Evolutionary conservation across 2,797 vertebrate genomes (phyloP).

Genomic region (Pangasius mekongensis): DNA sequence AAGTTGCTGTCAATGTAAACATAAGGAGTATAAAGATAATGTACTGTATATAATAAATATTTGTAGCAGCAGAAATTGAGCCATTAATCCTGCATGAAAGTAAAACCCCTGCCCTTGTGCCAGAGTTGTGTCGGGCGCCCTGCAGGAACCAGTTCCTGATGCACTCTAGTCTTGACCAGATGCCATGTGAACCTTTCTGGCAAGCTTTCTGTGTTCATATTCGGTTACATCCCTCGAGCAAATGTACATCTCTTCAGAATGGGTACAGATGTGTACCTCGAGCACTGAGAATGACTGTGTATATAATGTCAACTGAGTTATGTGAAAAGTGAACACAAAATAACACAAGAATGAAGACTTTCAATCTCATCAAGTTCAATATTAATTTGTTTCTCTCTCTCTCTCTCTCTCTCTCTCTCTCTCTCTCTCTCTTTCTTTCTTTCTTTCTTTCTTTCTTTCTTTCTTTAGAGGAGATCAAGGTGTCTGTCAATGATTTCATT

Average conservation of each 20-base stretch:
- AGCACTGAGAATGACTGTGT: background rate
- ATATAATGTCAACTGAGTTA: background rate
- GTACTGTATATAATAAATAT: too few species aligned
- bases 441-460: constrained; percentile 57
- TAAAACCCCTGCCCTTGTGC: background rate
- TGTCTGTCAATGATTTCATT: constrained; percentile 97
- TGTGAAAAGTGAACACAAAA: background rate
- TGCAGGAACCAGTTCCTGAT: background rate
- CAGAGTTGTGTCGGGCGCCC: background rate
- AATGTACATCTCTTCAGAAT: background rate
- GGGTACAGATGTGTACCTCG: background rate
- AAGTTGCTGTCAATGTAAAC: too few species aligned
- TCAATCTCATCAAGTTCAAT: background rate
- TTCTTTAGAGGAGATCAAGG: constrained; percentile 86
- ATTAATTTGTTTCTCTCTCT: constrained; percentile 52
- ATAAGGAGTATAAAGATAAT: too few species aligned
- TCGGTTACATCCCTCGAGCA: background rate
- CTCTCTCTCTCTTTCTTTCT: constrained; percentile 60
- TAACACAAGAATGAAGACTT: background rate
- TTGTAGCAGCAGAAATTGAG: too few species aligned
- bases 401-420: constrained; percentile 69
- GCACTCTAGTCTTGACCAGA: background rate
- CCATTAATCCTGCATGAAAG: background rate
- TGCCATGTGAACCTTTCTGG: background rate
- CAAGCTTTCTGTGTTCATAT: background rate